These are phyloP conservation scores for Chondrilla cf. caribensis DNA, from an alignment of 37 sponge, comb jelly and placozoan genomes.

Conservation along the genomic window DNA sequence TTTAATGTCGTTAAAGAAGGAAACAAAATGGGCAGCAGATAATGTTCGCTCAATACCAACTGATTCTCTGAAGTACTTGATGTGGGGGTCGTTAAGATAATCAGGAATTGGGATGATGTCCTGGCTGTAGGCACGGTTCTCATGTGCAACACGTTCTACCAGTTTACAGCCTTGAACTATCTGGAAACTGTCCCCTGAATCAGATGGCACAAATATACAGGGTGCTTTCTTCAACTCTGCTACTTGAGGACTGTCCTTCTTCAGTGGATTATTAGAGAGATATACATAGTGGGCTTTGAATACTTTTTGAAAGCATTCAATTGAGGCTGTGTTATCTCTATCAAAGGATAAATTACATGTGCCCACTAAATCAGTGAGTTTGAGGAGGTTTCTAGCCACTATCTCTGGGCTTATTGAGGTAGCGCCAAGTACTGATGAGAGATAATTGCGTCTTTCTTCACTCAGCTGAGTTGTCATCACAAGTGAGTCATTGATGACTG, in stretches of 20 bases:
- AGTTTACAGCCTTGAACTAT: slow-evolving; percentile 2
- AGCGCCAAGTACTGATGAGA: not conserved
- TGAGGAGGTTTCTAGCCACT: not conserved
- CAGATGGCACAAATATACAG: slow-evolving; percentile 19
- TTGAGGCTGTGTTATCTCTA: not conserved
- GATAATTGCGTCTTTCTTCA: too few relatives aligned
- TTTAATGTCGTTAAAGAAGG: not conserved
- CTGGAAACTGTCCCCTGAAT: not conserved
- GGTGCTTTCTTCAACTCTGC: not conserved
- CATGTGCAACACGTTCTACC: slow-evolving; percentile 7
- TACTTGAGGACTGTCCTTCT: not conserved
- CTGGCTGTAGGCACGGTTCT: not conserved
- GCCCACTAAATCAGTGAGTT: not conserved
- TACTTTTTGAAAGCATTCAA: not conserved
- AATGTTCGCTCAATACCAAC: slow-evolving; percentile 1
- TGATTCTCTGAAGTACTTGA: not conserved
- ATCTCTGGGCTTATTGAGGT: not conserved
- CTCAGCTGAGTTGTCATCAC: too few relatives aligned
- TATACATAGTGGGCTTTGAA: not conserved
- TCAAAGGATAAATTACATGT: not conserved
- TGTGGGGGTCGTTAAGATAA: not conserved
- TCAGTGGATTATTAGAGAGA: not conserved
- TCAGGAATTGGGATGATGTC: not conserved
- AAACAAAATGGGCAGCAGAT: not conserved
- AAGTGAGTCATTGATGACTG: not conserved